These are phyloP conservation scores for Pangasius djambal DNA, from an alignment of 2,797 vertebrate species.

Conservation along the genomic window DNA sequence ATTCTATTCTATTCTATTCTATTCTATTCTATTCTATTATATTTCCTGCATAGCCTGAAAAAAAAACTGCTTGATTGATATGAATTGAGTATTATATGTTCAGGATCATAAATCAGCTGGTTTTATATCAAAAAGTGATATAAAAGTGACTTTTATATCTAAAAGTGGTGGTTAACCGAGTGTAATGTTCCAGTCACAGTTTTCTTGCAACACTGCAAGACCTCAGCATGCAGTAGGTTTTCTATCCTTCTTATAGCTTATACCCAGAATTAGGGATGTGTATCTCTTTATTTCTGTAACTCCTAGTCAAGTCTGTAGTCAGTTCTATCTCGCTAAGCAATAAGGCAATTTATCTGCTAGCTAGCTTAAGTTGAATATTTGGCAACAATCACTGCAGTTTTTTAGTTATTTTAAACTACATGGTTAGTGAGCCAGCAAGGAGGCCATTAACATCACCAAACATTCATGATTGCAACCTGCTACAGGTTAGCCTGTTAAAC, in stretches of 20 bases:
- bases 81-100: neutral
- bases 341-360: neutral
- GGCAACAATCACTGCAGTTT: neutral
- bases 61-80: neutral
- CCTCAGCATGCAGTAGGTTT: neutral
- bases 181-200: neutral
- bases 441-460: neutral
- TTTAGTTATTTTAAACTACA: neutral
- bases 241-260: neutral
- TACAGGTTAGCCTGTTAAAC: neutral
- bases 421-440: neutral
- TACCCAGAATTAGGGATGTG: neutral
- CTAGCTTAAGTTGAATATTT: neutral
- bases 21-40: neutral
- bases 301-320: neutral
- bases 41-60: neutral
- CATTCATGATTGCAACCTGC: neutral
- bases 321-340: neutral
- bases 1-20: neutral
- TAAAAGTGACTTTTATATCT: neutral
- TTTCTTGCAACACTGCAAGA: neutral
- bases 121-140: neutral
- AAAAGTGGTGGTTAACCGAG: too few relatives aligned
- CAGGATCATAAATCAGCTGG: neutral
- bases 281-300: neutral